phyloP scores from a whole-genome alignment of 2,113 vertebrate genomes.

The Laterallus jamaicensis region DNA sequence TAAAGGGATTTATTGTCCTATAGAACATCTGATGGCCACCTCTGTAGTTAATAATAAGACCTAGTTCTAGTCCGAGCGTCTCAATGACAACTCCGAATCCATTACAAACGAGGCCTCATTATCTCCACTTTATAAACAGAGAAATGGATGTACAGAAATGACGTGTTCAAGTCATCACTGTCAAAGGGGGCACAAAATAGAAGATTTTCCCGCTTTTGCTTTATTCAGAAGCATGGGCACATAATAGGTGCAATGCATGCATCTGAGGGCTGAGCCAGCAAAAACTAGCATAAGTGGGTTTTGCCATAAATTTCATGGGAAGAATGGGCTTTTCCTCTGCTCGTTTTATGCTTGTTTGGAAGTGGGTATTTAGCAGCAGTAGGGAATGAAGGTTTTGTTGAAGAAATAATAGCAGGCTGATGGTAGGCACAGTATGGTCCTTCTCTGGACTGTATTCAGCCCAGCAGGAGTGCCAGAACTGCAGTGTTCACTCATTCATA shows the following conservation, averaged over 20 bases:
- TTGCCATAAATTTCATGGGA: background rate
- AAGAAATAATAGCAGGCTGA: constrained; percentile 43
- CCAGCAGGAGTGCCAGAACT: background rate
- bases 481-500: background rate
- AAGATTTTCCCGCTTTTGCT: background rate
- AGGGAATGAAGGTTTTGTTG: constrained; percentile 15
- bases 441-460: constrained; percentile 9
- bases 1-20: background rate
- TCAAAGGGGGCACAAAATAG: background rate
- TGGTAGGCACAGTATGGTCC: background rate
- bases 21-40: background rate
- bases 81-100: background rate
- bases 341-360: background rate
- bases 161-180: background rate
- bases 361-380: background rate
- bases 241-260: background rate
- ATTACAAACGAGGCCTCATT: background rate
- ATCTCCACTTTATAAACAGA: background rate
- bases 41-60: background rate
- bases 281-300: background rate
- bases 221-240: background rate
- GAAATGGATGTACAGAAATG: constrained; percentile 35
- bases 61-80: background rate
- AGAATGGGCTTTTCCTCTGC: background rate
- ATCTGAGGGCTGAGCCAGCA: background rate